Evolutionary conservation across 2,888 invertebrate genomes (phyloP).

Genomic region (Amiota minor): DNA sequence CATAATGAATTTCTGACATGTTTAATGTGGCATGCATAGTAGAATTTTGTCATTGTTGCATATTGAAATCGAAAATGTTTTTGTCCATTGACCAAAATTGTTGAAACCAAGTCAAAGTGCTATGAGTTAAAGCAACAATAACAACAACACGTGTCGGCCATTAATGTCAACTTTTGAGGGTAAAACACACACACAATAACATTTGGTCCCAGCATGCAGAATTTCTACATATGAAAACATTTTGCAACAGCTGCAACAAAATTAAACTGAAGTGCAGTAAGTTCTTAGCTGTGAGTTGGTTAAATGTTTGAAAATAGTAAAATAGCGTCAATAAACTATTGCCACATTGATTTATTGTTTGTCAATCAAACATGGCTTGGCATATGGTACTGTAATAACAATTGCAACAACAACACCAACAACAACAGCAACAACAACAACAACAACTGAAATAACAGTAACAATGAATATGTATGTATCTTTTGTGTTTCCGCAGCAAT

Average conservation of each 20-base stretch:
- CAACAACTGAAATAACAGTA: background rate
- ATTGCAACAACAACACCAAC: background rate
- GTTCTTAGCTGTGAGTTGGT: background rate
- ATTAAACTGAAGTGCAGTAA: background rate
- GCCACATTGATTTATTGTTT: constrained; percentile 52
- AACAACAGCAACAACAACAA: background rate
- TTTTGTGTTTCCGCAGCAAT: constrained; percentile 13
- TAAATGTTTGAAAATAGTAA: background rate
- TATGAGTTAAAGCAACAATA: background rate
- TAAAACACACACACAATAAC: background rate
- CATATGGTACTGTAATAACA: too few species aligned
- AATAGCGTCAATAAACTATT: constrained; percentile 7
- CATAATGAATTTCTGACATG: constrained; percentile 15
- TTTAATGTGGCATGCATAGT: constrained; percentile 4
- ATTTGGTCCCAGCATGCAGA: background rate
- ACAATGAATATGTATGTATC: background rate
- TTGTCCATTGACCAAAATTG: too few species aligned
- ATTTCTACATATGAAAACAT: constrained; percentile 1
- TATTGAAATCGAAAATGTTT: background rate
- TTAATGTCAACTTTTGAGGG: constrained; percentile 8
- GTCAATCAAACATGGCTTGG: constrained; percentile 41
- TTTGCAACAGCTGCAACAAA: constrained; percentile 8
- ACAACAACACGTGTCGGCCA: constrained; percentile 6
- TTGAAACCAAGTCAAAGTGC: too few species aligned
- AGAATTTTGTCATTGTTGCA: background rate